Evolutionary conservation across 2,888 invertebrate species (phyloP).

Genomic region (Lissocephala sabroskyi): DNA sequence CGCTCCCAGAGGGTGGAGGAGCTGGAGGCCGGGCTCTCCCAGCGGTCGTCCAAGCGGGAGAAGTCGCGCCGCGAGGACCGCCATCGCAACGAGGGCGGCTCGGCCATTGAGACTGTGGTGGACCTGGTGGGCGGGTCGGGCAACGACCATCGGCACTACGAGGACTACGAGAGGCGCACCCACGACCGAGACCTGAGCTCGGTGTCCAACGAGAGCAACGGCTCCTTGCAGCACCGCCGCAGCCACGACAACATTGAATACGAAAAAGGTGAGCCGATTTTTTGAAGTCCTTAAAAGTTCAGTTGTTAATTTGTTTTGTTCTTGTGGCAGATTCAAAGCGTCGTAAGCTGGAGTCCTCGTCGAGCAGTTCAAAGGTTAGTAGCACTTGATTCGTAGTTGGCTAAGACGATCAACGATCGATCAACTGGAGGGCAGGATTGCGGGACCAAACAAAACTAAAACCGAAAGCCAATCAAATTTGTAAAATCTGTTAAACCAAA

Average conservation of each 20-base stretch:
- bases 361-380: slow-evolving; percentile 86
- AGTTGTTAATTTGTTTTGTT: slow-evolving; percentile 7
- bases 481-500: too few species aligned
- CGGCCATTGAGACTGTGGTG: slow-evolving; percentile 44
- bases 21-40: slow-evolving; percentile 32
- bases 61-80: slow-evolving; percentile 66
- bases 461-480: slow-evolving; percentile 15
- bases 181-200: slow-evolving; percentile 76
- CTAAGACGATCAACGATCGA: slow-evolving; percentile 60
- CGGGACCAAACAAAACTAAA: slow-evolving; percentile 17
- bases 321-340: slow-evolving; percentile 82
- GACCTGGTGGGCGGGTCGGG: slow-evolving; percentile 24
- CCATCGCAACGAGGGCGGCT: slow-evolving; percentile 48
- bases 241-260: slow-evolving; percentile 76
- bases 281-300: too few species aligned
- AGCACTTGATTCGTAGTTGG: slow-evolving; percentile 75
- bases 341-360: slow-evolving; percentile 85
- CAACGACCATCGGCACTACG: slow-evolving; percentile 49
- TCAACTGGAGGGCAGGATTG: slow-evolving; percentile 32
- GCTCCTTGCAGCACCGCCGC: slow-evolving; percentile 74
- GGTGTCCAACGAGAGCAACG: slow-evolving; percentile 75
- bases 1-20: slow-evolving; percentile 49
- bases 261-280: slow-evolving; percentile 77
- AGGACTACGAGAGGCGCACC: slow-evolving; percentile 74
- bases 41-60: slow-evolving; percentile 58